A percentile compares a stretch with the other conserved stretches of the same genome.
Evolutionary conservation across 64 coral and sea anemone genomes (phyloP).

Genomic region (Montipora sp.): DNA sequence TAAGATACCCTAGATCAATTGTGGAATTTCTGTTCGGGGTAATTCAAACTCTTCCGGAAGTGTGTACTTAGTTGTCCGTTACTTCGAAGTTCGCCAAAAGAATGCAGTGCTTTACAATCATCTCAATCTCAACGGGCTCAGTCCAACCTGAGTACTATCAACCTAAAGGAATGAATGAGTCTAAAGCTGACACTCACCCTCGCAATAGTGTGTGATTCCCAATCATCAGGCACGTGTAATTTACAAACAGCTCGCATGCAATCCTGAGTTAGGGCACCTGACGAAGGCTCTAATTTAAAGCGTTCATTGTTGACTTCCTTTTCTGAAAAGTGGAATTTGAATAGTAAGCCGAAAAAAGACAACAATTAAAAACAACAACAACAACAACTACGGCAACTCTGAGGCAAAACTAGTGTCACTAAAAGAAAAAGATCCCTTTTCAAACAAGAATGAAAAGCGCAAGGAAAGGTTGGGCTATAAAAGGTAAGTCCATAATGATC

Average conservation of each 20-base stretch:
- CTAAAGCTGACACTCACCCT: neutral
- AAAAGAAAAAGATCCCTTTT: neutral
- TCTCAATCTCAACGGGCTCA: too few relatives aligned
- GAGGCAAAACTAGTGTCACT: neutral
- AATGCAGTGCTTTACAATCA: too few relatives aligned
- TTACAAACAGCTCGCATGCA: slow-evolving; percentile 18
- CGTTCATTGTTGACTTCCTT: slow-evolving; percentile 5
- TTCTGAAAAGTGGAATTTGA: neutral
- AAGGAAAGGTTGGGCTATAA: too few relatives aligned
- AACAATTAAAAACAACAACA: neutral
- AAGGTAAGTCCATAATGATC: too few relatives aligned
- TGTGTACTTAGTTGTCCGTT: too few relatives aligned
- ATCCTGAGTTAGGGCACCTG: slow-evolving; percentile 16
- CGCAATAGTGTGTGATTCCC: neutral
- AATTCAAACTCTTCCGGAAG: too few relatives aligned
- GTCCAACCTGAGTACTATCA: too few relatives aligned
- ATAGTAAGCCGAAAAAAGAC: neutral
- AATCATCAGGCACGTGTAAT: slow-evolving; percentile 22
- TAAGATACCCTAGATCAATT: too few relatives aligned
- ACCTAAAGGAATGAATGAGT: too few relatives aligned
- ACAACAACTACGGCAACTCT: neutral
- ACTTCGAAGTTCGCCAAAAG: too few relatives aligned
- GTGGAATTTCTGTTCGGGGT: too few relatives aligned
- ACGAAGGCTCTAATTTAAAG: neutral
- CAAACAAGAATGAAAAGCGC: too few relatives aligned